Percentiles rank a stretch among this genome's conserved stretches.
These are phyloP conservation scores for Hymenochirus boettgeri DNA, from an alignment of 2,113 vertebrate genomes.

Conservation along the genomic window DNA sequence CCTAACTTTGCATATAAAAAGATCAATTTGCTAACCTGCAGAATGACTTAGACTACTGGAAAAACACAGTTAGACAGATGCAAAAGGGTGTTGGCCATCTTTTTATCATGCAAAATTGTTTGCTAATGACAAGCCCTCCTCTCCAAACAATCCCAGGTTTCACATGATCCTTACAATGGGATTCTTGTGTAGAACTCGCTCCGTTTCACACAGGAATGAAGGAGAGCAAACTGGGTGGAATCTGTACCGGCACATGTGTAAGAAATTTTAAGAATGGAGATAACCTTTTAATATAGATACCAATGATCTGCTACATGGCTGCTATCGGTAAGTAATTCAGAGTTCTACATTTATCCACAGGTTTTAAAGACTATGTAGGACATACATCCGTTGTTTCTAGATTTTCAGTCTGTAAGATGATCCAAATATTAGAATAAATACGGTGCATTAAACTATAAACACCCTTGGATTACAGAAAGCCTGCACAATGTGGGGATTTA, in stretches of 20 bases:
- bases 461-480: no score
- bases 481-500: no score
- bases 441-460: no score
- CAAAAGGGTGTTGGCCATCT: neutral
- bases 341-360: no score
- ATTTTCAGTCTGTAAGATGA: no score
- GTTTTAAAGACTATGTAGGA: no score
- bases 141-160: slow-evolving; percentile 2
- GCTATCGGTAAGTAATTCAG: neutral
- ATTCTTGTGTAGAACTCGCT: slow-evolving; percentile 21
- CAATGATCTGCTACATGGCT: neutral
- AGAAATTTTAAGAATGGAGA: neutral
- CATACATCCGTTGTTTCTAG: no score
- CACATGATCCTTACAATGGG: slow-evolving; percentile 13
- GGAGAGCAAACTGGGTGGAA: neutral
- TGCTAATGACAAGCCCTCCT: neutral
- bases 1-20: no score
- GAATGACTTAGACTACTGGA: no score
- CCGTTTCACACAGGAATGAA: slow-evolving; percentile 40
- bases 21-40: no score
- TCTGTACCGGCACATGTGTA: neutral
- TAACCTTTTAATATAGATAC: neutral
- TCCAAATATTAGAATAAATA: no score
- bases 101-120: neutral
- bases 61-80: no score